Evolutionary conservation across 2,797 vertebrate species (phyloP).

Genomic region (Phalloptychus januarius): DNA sequence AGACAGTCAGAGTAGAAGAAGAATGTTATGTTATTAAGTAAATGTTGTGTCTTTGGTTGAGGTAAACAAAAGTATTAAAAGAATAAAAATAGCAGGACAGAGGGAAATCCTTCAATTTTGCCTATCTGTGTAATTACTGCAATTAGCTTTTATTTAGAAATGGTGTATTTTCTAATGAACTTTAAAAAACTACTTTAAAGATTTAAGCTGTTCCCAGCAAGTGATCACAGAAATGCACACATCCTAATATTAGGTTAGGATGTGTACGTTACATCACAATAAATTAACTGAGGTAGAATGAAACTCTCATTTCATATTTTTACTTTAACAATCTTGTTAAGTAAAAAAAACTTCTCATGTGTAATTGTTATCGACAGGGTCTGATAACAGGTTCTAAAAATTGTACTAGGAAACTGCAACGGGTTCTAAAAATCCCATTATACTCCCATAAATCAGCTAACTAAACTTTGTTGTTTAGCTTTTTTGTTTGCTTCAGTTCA

Average conservation of each 20-base stretch:
- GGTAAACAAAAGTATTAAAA: neutral
- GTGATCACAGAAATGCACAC: neutral
- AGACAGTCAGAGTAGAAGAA: neutral
- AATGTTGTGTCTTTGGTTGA: neutral
- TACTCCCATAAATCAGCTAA: neutral
- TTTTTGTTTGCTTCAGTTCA: neutral
- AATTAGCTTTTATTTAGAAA: neutral
- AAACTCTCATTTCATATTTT: no score
- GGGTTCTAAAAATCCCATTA: neutral
- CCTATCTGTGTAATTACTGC: neutral
- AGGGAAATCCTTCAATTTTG: neutral
- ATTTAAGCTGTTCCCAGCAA: neutral
- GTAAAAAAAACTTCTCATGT: neutral
- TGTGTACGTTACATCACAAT: neutral
- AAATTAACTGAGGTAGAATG: neutral
- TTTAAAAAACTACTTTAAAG: neutral
- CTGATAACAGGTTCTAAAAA: neutral
- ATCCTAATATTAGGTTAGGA: no score
- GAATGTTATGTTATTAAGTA: neutral
- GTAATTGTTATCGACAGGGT: neutral
- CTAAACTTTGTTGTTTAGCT: neutral
- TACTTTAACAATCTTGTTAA: neutral
- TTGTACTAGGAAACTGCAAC: neutral
- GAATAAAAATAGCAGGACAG: neutral
- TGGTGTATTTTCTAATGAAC: neutral